Percentiles rank a stretch among this genome's conserved stretches.
These are phyloP conservation scores for Eristalis intricaria DNA, from an alignment of 2,888 invertebrate species.

Conservation along the genomic window DNA sequence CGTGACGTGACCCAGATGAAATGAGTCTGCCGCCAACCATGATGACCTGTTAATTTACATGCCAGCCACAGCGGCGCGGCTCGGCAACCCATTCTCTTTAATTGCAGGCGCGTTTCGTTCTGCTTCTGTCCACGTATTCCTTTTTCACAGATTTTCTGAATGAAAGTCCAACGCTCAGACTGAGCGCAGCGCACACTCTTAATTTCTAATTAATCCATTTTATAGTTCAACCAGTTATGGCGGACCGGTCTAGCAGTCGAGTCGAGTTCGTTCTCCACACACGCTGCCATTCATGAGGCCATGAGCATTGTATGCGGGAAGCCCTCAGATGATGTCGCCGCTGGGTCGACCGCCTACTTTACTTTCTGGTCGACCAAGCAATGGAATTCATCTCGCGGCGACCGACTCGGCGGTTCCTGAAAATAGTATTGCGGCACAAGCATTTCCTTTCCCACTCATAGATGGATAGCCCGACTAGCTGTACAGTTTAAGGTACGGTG, in stretches of 20 bases:
- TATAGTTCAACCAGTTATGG: slow-evolving; percentile 37
- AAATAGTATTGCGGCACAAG: background rate
- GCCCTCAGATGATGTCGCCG: slow-evolving; percentile 36
- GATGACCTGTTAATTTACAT: slow-evolving; percentile 59
- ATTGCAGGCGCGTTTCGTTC: slow-evolving; percentile 46
- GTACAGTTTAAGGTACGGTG: background rate
- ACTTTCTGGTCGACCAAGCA: slow-evolving; percentile 13
- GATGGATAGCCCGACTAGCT: background rate
- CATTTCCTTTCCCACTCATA: slow-evolving; percentile 4
- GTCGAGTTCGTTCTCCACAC: background rate
- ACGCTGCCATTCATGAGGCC: background rate
- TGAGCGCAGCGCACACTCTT: slow-evolving; percentile 49
- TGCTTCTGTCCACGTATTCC: slow-evolving; percentile 26
- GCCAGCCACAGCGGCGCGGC: background rate
- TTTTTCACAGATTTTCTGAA: slow-evolving; percentile 19
- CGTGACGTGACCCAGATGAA: slow-evolving; percentile 37
- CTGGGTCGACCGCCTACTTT: slow-evolving; percentile 22
- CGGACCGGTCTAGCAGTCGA: slow-evolving; percentile 14
- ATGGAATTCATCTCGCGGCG: slow-evolving; percentile 45
- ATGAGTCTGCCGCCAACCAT: slow-evolving; percentile 32
- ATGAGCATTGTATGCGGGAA: slow-evolving; percentile 10
- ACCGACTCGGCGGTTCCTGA: background rate
- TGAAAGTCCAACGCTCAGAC: slow-evolving; percentile 30
- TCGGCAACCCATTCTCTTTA: slow-evolving; percentile 26
- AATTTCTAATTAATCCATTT: slow-evolving; percentile 66